Conservation (phyloP, 1,140 invertebrate species). For the Mylabris phalerata region DNA sequence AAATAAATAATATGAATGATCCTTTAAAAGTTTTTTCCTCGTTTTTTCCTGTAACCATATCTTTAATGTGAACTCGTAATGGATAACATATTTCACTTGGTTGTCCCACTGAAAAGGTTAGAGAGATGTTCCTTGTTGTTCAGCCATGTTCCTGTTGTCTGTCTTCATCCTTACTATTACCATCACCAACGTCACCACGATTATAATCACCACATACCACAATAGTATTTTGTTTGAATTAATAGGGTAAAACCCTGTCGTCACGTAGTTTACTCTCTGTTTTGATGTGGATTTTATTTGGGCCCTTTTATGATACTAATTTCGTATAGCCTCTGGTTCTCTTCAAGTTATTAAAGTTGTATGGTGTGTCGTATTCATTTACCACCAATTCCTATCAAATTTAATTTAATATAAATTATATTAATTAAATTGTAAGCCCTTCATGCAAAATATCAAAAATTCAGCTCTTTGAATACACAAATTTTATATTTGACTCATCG, state of each 20-base stretch:
- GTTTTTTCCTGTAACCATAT: conserved; percentile 25
- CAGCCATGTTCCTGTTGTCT: not conserved
- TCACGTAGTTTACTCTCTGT: too few relatives aligned
- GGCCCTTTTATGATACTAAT: not conserved
- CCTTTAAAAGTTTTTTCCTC: conserved; percentile 32
- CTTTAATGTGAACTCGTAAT: conserved; percentile 38
- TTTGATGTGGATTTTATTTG: not conserved
- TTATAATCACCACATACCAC: not conserved
- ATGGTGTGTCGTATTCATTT: not conserved
- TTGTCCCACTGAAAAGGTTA: conserved; percentile 20
- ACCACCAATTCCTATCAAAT: too few relatives aligned
- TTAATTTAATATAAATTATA: too few relatives aligned
- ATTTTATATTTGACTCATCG: too few relatives aligned
- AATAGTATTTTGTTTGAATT: not conserved
- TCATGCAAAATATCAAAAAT: too few relatives aligned
- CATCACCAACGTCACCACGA: not conserved
- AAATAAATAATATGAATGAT: conserved; percentile 33
- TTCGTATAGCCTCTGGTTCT: not conserved
- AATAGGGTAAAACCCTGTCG: too few relatives aligned
- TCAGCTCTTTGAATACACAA: too few relatives aligned
- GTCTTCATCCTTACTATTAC: not conserved
- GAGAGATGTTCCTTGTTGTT: not conserved
- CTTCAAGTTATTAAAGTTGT: not conserved
- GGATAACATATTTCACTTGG: conserved; percentile 36
- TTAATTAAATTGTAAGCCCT: too few relatives aligned